A percentile compares a stretch with the other conserved stretches of the same genome.
Conservation (phyloP, 2,888 invertebrate species). For the Phragmatobia fuliginosa region DNA sequence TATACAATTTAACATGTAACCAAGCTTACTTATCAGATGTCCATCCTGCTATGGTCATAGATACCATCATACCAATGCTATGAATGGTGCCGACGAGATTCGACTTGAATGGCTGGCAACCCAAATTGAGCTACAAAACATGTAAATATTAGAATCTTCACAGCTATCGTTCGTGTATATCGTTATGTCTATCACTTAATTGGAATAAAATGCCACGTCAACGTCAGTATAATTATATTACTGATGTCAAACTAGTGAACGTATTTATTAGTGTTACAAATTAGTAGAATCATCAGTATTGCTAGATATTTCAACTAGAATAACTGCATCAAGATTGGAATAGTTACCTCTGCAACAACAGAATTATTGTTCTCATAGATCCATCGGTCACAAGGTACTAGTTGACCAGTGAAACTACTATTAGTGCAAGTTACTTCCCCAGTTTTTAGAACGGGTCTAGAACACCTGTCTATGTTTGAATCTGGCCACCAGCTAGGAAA, state of each 20-base stretch:
- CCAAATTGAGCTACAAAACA: conserved; percentile 68
- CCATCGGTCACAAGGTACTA: conserved; percentile 65
- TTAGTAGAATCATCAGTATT: not conserved
- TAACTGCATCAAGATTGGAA: not conserved
- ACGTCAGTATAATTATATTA: not conserved
- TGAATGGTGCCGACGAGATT: conserved; percentile 75
- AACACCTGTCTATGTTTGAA: conserved; percentile 61
- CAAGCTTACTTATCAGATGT: conserved; percentile 67
- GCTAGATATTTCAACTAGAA: not conserved
- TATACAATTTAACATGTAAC: not conserved
- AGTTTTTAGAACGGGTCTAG: conserved; percentile 56
- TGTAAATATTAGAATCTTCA: conserved; percentile 6
- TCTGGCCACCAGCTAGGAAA: conserved; percentile 71
- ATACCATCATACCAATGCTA: conserved; percentile 67
- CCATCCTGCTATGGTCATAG: conserved; percentile 72
- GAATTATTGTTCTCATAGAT: conserved; percentile 71
- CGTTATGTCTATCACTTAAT: not conserved
- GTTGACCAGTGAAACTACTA: conserved; percentile 55
- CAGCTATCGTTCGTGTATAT: too few relatives aligned
- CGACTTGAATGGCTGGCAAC: conserved; percentile 71
- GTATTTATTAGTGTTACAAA: not conserved
- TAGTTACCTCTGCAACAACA: conserved; percentile 68
- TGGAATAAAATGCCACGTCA: not conserved
- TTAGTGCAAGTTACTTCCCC: conserved; percentile 53
- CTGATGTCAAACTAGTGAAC: not conserved